Base-by-base conservation (phyloP, 2,113 vertebrate genomes). In the Rhinogobius similis region DNA sequence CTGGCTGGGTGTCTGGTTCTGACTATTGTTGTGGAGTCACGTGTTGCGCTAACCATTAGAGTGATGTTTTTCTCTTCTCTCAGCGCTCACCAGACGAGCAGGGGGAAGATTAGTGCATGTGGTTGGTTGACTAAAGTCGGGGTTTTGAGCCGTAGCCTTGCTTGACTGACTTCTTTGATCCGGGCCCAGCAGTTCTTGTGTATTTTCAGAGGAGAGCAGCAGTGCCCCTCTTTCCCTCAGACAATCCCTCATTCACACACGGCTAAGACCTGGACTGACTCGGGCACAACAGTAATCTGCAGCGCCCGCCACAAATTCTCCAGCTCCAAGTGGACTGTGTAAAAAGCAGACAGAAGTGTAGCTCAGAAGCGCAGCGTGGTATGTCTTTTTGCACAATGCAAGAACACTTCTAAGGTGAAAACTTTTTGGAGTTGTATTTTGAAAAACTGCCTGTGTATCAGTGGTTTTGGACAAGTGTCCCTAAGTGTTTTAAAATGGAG, bases 111-210 rank as follows among this genome's bases (percentile, higher is more conserved):
- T 88, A 89, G 82, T 59, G 70, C 65, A 66, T 75, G 48, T 73
- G 82, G 72, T 79, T 88, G 86, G 83, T 84, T 85, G 82, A 86
- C 82, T 85, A 69, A 84, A 89, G 83, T 80, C 82, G 78, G 83
- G 78, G 67, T 83, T 55, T 27, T 83, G 82, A 86, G 83, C 84
- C 68, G 84, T 61, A 71, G 80, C 70, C 70, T 68, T 82, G 84
- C 63, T 82, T 83, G 86, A 76, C 80, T 83, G 78, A 70, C 21
- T 79, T 82, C 84, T 90, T 90, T 89, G 87, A 91, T 91, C 85
- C 77, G 71, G 77, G 78, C 82, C 79, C 82, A 75, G 74, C 27
- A 68, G 83, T 82, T 81, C 76, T 70, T 68, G 75, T 76, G 75
- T 59, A 36, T 78, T 80, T 73, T 43, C 21, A 12, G 29, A 18